Evolutionary conservation across 2,113 vertebrate species (phyloP).

Genomic region (Muscicapa adusta): DNA sequence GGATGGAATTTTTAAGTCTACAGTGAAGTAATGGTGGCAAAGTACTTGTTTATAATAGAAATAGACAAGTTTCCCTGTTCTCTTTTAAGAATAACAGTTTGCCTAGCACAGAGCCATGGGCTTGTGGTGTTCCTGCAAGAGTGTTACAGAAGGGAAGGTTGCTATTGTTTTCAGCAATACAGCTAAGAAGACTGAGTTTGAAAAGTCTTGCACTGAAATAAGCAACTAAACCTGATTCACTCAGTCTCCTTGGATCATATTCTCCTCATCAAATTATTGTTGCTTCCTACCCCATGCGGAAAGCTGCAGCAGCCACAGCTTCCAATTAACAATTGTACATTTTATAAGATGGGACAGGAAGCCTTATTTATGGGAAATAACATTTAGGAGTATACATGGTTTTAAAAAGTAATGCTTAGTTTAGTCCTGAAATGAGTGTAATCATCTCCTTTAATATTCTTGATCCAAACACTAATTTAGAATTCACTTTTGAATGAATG

Average conservation of each 20-base stretch:
- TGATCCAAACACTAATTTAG: not conserved
- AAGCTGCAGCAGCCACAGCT: not conserved
- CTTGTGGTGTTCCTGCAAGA: not conserved
- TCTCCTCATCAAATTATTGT: not conserved
- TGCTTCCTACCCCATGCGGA: not conserved
- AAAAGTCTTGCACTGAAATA: not conserved
- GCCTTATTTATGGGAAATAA: not conserved
- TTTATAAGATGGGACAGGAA: not conserved
- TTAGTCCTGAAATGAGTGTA: not conserved
- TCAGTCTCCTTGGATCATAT: not conserved
- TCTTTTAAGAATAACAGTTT: not conserved
- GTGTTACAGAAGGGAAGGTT: not conserved
- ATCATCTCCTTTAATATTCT: not conserved
- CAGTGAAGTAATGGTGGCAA: not conserved
- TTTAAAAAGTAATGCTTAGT: not conserved
- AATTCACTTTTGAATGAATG: not conserved
- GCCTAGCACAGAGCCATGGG: not conserved
- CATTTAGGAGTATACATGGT: not conserved
- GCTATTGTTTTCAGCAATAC: not conserved
- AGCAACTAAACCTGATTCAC: not conserved
- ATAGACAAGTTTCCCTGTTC: not conserved
- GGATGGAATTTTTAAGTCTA: not conserved
- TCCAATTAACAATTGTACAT: not conserved
- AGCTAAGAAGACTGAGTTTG: not conserved
- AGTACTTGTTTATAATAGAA: not conserved